Conservation (phyloP, 2,113 vertebrate species). For the Cryptomyrus ogoouensis region DNA sequence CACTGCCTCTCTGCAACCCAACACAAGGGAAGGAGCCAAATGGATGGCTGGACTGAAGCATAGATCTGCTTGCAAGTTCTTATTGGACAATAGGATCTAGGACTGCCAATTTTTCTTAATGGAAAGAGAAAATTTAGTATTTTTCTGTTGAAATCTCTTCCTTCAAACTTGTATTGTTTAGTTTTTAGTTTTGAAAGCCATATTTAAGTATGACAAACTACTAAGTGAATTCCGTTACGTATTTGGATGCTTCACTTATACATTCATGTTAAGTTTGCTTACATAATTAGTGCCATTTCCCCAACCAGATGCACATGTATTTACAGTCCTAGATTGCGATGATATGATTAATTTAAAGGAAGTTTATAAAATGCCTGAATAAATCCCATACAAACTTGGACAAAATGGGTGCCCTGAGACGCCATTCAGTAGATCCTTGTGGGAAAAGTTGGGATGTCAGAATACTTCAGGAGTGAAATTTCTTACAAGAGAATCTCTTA, state of each 20-base stretch:
- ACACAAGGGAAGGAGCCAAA: neutral
- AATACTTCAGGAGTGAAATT: neutral
- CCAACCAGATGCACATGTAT: neutral
- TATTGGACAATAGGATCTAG: neutral
- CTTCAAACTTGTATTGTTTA: neutral
- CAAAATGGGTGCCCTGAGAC: neutral
- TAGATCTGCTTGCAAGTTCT: neutral
- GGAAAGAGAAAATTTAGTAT: neutral
- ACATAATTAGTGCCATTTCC: neutral
- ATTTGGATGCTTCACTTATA: neutral
- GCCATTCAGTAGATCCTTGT: neutral
- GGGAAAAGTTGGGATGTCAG: neutral
- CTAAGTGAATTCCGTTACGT: neutral
- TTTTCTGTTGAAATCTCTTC: neutral
- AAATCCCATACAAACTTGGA: neutral
- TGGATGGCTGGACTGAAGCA: neutral
- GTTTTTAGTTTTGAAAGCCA: neutral
- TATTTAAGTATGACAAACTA: neutral
- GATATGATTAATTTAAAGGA: neutral
- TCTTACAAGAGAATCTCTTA: neutral
- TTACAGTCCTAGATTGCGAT: neutral
- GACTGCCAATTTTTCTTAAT: neutral
- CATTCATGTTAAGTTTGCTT: neutral
- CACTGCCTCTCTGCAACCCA: neutral
- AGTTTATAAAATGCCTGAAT: neutral